These are phyloP conservation scores for Corythaeola cristata DNA, from an alignment of 2,113 vertebrate genomes.

Conservation along the genomic window DNA sequence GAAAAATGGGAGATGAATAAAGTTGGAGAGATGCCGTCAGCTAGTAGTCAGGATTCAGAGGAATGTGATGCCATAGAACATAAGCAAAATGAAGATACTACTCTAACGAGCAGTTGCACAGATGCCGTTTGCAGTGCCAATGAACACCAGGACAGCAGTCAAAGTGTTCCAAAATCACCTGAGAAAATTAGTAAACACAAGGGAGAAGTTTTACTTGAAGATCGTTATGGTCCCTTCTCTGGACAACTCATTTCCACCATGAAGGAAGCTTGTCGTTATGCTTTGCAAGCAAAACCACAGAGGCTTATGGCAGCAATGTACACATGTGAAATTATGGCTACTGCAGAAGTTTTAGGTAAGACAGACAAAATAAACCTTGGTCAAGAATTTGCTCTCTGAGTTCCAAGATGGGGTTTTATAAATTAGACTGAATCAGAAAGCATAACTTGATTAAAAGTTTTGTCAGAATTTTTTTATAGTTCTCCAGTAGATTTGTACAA, in stretches of 20 bases:
- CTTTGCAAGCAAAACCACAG: slow-evolving; percentile 90
- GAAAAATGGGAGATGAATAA: slow-evolving; percentile 88
- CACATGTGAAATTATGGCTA: slow-evolving; percentile 96
- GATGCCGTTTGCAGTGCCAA: background rate
- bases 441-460: background rate
- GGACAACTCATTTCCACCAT: slow-evolving; percentile 94
- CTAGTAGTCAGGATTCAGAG: slow-evolving; percentile 37
- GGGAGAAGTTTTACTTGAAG: slow-evolving; percentile 61
- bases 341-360: slow-evolving; percentile 94
- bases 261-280: slow-evolving; percentile 92
- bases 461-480: background rate
- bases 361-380: background rate
- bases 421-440: background rate
- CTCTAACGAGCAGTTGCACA: background rate
- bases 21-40: slow-evolving; percentile 12
- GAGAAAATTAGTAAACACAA: slow-evolving; percentile 40
- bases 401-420: background rate
- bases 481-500: background rate
- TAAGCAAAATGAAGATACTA: background rate
- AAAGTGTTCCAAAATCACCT: background rate
- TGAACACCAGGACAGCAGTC: background rate
- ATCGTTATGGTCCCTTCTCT: slow-evolving; percentile 92
- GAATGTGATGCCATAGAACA: background rate
- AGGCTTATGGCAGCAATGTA: slow-evolving; percentile 98
- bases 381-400: background rate